Evolutionary conservation across 2,888 invertebrate species (phyloP), one percentile per base, ranked within the genome.

Genomic region (Ochropleura plecta): DNA sequence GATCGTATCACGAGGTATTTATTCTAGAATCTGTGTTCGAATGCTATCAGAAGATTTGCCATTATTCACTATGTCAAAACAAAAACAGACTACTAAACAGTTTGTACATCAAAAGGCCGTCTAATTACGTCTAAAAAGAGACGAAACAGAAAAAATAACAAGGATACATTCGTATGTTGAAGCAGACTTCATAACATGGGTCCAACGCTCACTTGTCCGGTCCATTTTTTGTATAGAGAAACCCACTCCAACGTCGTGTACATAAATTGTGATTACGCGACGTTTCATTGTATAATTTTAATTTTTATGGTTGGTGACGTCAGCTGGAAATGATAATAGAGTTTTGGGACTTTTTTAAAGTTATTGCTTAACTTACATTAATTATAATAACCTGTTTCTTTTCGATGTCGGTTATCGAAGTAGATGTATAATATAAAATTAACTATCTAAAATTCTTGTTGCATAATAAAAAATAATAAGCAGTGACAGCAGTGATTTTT

Each of bases 221-320:
- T 73, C 59, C 75, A 76, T 79, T 87, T 81, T 83, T 86, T 80
- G 71, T 57, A 62, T 55, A 59, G 30, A 57, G 57, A 20, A 57
- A 5, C 30, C 53, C 55, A 63, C 57, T 70, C 44, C 76, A 60
- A 82, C 70, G 65, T 65, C 60, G 44, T 30, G n/a, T 49, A 70
- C 65, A 76, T 86, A 75, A 79, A 85, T 57, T 48, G 53, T 81
- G 72, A 86, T 84, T 78, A 77, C 76, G 72, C 72, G 69, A 77
- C 78, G 42, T 67, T 68, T 81, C 77, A 85, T 80, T 78, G 79
- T 72, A 73, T 65, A 65, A 67, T 81, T 87, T 83, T 79, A 78
- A 75, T 83, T 80, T 84, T 78, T 76, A 78, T 64, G 74, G n/a
- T 60, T 49, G 53, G 49, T 74, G 64, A 69, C 64, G 68, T 70